These are phyloP conservation scores for Cheilosia vernalis DNA, from an alignment of 2,888 invertebrate genomes.

Conservation along the genomic window DNA sequence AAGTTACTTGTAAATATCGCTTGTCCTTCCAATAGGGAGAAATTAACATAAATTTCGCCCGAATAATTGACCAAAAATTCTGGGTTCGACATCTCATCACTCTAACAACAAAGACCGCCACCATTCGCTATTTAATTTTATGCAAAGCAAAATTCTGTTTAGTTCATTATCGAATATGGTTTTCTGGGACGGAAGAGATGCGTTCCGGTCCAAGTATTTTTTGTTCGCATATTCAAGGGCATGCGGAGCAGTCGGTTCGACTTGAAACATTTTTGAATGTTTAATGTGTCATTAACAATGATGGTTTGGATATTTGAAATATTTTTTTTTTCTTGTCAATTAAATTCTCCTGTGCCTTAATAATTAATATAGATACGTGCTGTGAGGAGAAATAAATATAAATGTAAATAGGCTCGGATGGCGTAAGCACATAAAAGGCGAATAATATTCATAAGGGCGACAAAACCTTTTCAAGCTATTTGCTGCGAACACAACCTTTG, in stretches of 20 bases:
- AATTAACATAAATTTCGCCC: constrained; percentile 17
- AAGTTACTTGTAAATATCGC: constrained; percentile 55
- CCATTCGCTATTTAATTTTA: constrained; percentile 45
- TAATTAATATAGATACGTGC: constrained; percentile 9
- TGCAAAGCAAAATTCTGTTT: constrained; percentile 45
- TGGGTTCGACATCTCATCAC: neutral
- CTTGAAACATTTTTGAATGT: constrained; percentile 28
- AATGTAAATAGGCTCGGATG: neutral
- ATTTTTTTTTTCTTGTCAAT: constrained; percentile 1
- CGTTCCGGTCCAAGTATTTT: constrained; percentile 46
- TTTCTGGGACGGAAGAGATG: neutral
- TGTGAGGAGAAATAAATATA: neutral
- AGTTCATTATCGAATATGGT: constrained; percentile 6
- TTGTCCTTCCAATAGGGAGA: constrained; percentile 2
- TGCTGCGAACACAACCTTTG: constrained; percentile 5
- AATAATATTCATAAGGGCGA: constrained; percentile 45
- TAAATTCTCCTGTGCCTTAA: constrained; percentile 24
- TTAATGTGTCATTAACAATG: constrained; percentile 57
- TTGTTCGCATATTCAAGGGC: neutral
- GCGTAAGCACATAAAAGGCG: constrained; percentile 5
- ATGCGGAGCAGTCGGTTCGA: neutral
- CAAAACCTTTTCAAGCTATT: constrained; percentile 34
- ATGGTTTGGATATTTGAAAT: constrained; percentile 29
- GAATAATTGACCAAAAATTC: constrained; percentile 4
- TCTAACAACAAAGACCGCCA: constrained; percentile 1